Evolutionary conservation across 2,113 vertebrate species (phyloP), one percentile per base, ranked within the genome.

Genomic region (Atrichornis clamosus): DNA sequence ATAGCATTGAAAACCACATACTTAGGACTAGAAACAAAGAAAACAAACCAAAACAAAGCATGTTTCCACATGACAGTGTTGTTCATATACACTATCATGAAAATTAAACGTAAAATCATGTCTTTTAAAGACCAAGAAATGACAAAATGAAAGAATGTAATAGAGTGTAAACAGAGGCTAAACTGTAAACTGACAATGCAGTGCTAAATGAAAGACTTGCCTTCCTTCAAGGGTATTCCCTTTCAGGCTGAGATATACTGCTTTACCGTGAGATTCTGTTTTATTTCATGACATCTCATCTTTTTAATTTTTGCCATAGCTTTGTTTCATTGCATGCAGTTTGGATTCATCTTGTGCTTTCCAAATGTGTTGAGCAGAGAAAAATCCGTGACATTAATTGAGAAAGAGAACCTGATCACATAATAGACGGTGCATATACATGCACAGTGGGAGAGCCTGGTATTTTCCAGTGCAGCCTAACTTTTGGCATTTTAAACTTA

Each of bases 361-460:
- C 60, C 65, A 39, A 47, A 32, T 3, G 4, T 19, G 11, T n/a
- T 41, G 67, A 90, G 68, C 47, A 56, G 79, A 86, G 82, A 32
- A 64, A 50, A 95, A 68, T 18, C 59, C 41, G 46, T 24, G 77
- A 20, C 69, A 52, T n/a, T 91, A 82, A 68, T 39, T 72, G 62
- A 63, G 52, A 63, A 65, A 15, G 27, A 42, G 35, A 78, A 21
- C 32, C 64, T 9, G 11, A 46, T 73, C 7, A 3, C 23, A 3
- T 22, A 75, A 60, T 32, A 63, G 63, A 26, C 49, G 11, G 32
- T 42, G 47, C 56, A 10, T 2, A 18, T 11, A 23, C 1, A 0
- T 3, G 23, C 55, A 9, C 0, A 0, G 16, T 0, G 0, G 58
- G 47, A 20, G 56, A 59, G 68, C 24, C 35, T 83, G 64, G 11